Evolutionary conservation across 2,888 invertebrate species (phyloP).

Genomic region (Prionchulus punctatus): DNA sequence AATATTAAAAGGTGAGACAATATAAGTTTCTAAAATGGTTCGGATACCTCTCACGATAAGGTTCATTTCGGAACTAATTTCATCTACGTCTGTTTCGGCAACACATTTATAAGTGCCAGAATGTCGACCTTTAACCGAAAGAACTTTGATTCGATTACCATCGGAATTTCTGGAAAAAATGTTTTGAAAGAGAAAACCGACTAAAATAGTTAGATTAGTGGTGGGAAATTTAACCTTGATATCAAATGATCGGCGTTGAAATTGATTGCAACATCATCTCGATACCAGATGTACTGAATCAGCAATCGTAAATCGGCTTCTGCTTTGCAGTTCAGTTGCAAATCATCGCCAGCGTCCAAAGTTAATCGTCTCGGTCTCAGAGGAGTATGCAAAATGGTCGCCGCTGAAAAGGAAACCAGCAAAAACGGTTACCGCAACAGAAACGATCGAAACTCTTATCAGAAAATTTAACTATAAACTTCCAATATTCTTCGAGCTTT

Average conservation of each 20-base stretch:
- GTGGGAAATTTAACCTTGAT: background rate
- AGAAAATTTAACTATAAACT: conserved; percentile 32
- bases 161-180: background rate
- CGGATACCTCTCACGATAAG: conserved; percentile 23
- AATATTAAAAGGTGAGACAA: background rate
- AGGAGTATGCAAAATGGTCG: conserved; percentile 24
- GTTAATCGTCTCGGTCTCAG: conserved; percentile 20
- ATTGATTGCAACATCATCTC: conserved; percentile 20
- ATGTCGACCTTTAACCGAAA: conserved; percentile 21
- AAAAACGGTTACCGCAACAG: background rate
- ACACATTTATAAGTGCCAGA: conserved; percentile 27
- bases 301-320: conserved; percentile 22
- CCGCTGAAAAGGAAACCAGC: conserved; percentile 18
- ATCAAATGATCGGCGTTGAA: conserved; percentile 10
- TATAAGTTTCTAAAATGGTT: background rate
- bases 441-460: too few species aligned
- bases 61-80: conserved; percentile 22
- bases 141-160: conserved; percentile 13
- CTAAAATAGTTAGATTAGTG: background rate
- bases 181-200: background rate
- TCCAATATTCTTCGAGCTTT: conserved; percentile 24
- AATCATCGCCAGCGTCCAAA: conserved; percentile 9
- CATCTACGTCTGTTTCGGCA: conserved; percentile 27
- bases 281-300: conserved; percentile 24
- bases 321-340: conserved; percentile 19